These are phyloP conservation scores for Axinella damicornis DNA, from an alignment of 37 sponge, comb jelly and placozoan species.

Conservation along the genomic window DNA sequence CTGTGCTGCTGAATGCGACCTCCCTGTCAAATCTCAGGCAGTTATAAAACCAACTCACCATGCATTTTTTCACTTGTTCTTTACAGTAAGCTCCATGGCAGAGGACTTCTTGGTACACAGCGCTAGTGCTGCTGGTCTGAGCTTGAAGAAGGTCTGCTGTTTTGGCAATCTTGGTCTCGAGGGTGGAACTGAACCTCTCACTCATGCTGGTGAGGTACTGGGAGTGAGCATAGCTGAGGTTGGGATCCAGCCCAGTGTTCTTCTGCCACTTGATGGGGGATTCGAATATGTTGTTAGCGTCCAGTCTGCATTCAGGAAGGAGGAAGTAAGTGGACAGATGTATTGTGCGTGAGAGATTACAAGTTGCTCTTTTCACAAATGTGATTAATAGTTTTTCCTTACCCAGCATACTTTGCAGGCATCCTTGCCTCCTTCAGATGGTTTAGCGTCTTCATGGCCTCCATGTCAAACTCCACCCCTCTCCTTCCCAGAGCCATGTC, in stretches of 20 bases:
- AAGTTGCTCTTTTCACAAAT: too few relatives aligned
- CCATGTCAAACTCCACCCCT: slow-evolving; percentile 74
- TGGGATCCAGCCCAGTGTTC: slow-evolving; percentile 68
- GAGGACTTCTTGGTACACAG: slow-evolving; percentile 70
- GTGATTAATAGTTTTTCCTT: too few relatives aligned
- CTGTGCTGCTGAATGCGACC: too few relatives aligned
- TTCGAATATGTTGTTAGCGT: slow-evolving; percentile 68
- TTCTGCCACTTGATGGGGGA: slow-evolving; percentile 74
- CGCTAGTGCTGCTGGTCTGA: neutral
- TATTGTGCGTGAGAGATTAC: too few relatives aligned
- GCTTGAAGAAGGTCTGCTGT: slow-evolving; percentile 9
- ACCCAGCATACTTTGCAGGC: slow-evolving; percentile 86
- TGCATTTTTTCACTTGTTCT: slow-evolving; percentile 12
- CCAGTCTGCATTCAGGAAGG: slow-evolving; percentile 41
- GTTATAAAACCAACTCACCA: slow-evolving; percentile 43
- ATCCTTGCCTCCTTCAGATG: slow-evolving; percentile 81
- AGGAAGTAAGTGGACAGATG: neutral
- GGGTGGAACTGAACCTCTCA: neutral
- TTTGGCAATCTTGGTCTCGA: slow-evolving; percentile 24
- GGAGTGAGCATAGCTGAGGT: slow-evolving; percentile 26
- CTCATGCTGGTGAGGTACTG: slow-evolving; percentile 59
- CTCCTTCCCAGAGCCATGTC: slow-evolving; percentile 54
- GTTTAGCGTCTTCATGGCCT: slow-evolving; percentile 59
- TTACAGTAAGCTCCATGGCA: slow-evolving; percentile 62
- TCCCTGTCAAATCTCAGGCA: too few relatives aligned